Base-by-base conservation (phyloP, 92 coral and sea anemone species). In the Phenganax marumi region DNA sequence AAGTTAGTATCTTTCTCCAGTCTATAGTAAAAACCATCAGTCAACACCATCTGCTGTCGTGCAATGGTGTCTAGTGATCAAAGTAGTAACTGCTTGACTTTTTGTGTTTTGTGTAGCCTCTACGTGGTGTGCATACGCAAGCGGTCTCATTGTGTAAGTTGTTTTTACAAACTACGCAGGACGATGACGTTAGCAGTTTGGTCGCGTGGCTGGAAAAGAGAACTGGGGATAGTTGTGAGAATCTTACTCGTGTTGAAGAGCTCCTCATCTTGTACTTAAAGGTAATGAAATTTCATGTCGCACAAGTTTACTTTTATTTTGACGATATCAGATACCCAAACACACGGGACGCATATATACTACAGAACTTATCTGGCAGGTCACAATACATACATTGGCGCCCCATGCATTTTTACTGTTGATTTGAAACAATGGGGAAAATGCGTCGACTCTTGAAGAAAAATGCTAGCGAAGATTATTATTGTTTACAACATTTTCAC, bases 91-190 rank as follows among this genome's bases (percentile, higher is more conserved):
- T 12, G 5, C 9, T 58, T 16, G 22, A 23, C 65, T 58, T 58
- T 16, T 7, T 58, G n/a, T 14, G 5, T 66, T 66, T 49, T 33
- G 33, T 78, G 17, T 24, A 61, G 83, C 72, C 14, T 11, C 21
- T 47, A 39, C 73, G 53, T 18, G 18, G 73, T 78, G 43, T 33
- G 43, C 83, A 62, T 11, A 63, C 17, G 33, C 73, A 58, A 19
- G 83, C 83, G 8, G 47, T 58, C 10, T 49, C 63, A 17, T 61
- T 78, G 58, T 78, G 83, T 63, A 78, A 63, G 72, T 10, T 66
- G 72, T 66, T 66, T 66, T 66, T 66, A 24, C 49, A 66, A n/a
- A 66, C 7, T n/a, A 33, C 7, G 17, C 46, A 66, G 3, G 72
- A 24, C 18, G 18, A 66, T 25, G 50, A 66, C n/a, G 72, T 66